A percentile compares a stretch with the other conserved stretches of the same genome.
These are phyloP conservation scores for Neogobius melanostomus DNA, from an alignment of 2,113 vertebrate species.

Conservation along the genomic window DNA sequence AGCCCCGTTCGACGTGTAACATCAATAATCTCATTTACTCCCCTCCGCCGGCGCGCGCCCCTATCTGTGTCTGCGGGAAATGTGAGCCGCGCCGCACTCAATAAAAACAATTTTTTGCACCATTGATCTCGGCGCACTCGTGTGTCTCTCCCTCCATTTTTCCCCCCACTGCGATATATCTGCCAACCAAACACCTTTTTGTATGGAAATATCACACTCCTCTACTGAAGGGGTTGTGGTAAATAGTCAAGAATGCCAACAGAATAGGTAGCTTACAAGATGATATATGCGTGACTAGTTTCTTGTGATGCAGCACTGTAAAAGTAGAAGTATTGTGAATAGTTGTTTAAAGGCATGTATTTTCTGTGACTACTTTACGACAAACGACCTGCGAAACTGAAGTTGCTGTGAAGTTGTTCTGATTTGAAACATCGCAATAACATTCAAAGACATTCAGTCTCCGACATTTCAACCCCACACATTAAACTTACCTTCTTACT, in stretches of 20 bases:
- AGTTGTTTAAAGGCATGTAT: too few relatives aligned
- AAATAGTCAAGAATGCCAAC: constrained; percentile 54
- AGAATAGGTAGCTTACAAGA: background rate
- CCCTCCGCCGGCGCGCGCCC: constrained; percentile 47
- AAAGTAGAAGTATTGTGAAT: too few relatives aligned
- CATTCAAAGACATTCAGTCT: too few relatives aligned
- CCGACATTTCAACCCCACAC: too few relatives aligned
- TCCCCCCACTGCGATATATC: constrained; percentile 37
- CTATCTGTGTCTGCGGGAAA: constrained; percentile 82
- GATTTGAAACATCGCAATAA: too few relatives aligned
- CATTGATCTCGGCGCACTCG: constrained; percentile 81
- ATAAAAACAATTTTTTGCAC: constrained; percentile 86
- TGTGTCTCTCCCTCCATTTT: constrained; percentile 58
- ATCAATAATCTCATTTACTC: constrained; percentile 82
- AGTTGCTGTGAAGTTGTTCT: too few relatives aligned
- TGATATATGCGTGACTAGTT: too few relatives aligned
- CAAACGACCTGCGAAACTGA: too few relatives aligned
- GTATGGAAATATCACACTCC: constrained; percentile 69
- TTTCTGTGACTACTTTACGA: too few relatives aligned
- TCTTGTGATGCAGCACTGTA: too few relatives aligned
- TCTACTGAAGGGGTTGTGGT: constrained; percentile 59
- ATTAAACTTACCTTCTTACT: too few relatives aligned
- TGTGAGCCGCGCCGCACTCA: constrained; percentile 78
- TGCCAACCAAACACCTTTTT: constrained; percentile 43
- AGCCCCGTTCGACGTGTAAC: constrained; percentile 88